Evolutionary conservation across 2,797 vertebrate genomes (phyloP).

Genomic region (Ptychadena robeensis): DNA sequence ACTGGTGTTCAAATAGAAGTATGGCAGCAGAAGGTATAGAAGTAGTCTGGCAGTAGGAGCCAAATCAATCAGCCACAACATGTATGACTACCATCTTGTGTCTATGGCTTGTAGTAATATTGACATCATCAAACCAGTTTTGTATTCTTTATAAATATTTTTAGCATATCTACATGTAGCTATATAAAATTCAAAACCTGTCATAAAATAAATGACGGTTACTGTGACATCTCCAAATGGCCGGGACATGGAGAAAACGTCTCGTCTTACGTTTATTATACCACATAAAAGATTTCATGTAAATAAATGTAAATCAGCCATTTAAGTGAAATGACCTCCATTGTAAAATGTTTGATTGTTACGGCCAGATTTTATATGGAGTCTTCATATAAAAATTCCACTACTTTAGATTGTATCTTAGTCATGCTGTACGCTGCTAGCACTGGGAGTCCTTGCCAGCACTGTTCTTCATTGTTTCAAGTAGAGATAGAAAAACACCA

Average conservation of each 20-base stretch:
- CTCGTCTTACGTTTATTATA: slow-evolving; percentile 40
- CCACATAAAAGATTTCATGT: slow-evolving; percentile 28
- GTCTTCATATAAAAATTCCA: slow-evolving; percentile 52
- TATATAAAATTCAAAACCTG: neutral
- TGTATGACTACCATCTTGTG: neutral
- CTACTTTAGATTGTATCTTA: slow-evolving; percentile 51
- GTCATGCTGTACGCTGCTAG: slow-evolving; percentile 22
- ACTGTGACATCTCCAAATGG: slow-evolving; percentile 13
- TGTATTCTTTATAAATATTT: neutral
- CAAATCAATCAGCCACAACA: neutral
- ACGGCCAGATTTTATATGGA: slow-evolving; percentile 26
- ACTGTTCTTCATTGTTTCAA: slow-evolving; percentile 52
- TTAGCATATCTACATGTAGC: neutral
- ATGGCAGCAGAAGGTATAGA: neutral
- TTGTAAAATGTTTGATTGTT: slow-evolving; percentile 45
- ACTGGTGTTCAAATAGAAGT: neutral
- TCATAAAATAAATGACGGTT: neutral
- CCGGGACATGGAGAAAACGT: slow-evolving; percentile 6
- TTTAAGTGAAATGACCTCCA: slow-evolving; percentile 20
- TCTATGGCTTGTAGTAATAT: neutral
- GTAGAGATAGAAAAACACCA: slow-evolving; percentile 14
- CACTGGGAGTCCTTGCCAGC: slow-evolving; percentile 32
- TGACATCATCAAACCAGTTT: too few relatives aligned
- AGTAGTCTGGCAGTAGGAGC: neutral
- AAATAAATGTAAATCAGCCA: slow-evolving; percentile 51